Base-by-base conservation (phyloP, 2,797 vertebrate genomes). In the Myiothlypis chrysogaster region DNA sequence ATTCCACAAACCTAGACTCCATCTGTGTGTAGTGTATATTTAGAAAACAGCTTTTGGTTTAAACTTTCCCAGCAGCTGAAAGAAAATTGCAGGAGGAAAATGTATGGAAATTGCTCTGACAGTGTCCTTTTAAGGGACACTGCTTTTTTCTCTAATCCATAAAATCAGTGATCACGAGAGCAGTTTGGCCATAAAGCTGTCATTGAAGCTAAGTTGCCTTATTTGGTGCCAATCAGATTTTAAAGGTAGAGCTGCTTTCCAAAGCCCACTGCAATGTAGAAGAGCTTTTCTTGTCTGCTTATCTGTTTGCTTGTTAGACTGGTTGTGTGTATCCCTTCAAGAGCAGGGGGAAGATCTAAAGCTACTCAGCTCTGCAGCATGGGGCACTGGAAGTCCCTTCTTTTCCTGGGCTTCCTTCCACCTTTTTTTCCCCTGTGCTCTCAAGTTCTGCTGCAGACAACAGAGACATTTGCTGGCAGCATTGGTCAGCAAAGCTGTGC, bases 1-100 rank as follows among this genome's bases (percentile, higher is more conserved):
- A 96, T 88, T 90, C 89, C 94, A 96, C 96, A 97, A 94, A 87
- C 43, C 60, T 76, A 94, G 87, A 91, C 83, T 89, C 95, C 93
- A 96, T 96, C 92, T 96, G 94, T 60, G 50, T 53, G 49, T 80
- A 60, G 49, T 8, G 0, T 90, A 95, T 95, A 96, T 96, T 93
- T 95, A 91, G 94, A 86, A 93, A 96, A 84, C 86, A 96, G 86
- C 53, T 97, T 94, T 96, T 30, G 15, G 37, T 91, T 94, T 87
- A 72, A 87, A 52, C 52, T 84, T 84, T 75, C 49, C 64, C 46
- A 55, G 85, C 50, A 93, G 73, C 59, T 79, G 53, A 89, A 87
- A 79, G 87, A 86, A 86, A 86, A 24, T 73, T 87, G 41, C 83
- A 52, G 61, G 56, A 90, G 56, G 39, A 87, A 94, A 85, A 89